Percentiles rank a stretch among this genome's conserved stretches.
These are phyloP conservation scores for Drosophila tripunctata DNA, from an alignment of 2,888 invertebrate genomes.

Conservation along the genomic window DNA sequence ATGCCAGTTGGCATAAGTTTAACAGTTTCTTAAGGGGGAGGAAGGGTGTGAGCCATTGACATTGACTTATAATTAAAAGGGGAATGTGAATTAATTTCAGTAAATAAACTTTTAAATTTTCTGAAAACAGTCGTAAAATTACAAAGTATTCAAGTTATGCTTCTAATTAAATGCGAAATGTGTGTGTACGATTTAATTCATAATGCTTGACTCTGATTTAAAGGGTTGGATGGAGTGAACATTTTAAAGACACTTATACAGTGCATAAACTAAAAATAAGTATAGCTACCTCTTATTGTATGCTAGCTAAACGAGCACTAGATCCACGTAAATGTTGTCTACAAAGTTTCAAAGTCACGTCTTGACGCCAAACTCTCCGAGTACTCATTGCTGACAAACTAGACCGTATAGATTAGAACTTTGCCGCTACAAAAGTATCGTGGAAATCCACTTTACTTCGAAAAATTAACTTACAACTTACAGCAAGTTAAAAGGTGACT, in stretches of 20 bases:
- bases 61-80: slow-evolving; percentile 40
- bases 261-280: background rate
- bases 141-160: slow-evolving; percentile 53
- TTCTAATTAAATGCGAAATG: slow-evolving; percentile 49
- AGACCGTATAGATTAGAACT: slow-evolving; percentile 22
- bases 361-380: slow-evolving; percentile 13
- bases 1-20: slow-evolving; percentile 51
- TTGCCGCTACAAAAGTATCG: slow-evolving; percentile 4
- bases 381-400: slow-evolving; percentile 18
- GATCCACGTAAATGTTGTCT: slow-evolving; percentile 25
- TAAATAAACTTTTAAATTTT: slow-evolving; percentile 52
- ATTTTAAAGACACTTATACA: background rate
- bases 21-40: slow-evolving; percentile 14
- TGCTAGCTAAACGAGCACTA: background rate
- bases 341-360: slow-evolving; percentile 36
- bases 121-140: slow-evolving; percentile 50
- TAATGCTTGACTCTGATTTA: slow-evolving; percentile 6
- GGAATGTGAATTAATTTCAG: slow-evolving; percentile 51
- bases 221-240: slow-evolving; percentile 11
- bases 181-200: slow-evolving; percentile 17
- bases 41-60: slow-evolving; percentile 17
- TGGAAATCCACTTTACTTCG: slow-evolving; percentile 21
- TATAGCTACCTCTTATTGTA: slow-evolving; percentile 3
- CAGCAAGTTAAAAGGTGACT: background rate
- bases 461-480: slow-evolving; percentile 15